phyloP scores from a whole-genome alignment of 1,140 invertebrate species.

The Euura saliciscinereae region DNA sequence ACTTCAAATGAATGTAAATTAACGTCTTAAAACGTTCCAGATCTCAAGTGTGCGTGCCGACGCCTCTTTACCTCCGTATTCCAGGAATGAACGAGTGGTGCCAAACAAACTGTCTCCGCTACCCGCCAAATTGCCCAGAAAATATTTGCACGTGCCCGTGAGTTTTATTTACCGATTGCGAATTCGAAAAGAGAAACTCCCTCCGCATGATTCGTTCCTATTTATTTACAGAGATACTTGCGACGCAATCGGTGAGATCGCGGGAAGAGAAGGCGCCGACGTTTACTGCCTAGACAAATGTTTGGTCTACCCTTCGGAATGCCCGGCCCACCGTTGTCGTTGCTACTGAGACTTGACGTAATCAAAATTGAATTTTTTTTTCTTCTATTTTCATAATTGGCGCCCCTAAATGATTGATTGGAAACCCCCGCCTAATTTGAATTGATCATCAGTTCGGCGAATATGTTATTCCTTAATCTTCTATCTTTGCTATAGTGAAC shows the following conservation, averaged over 20 bases:
- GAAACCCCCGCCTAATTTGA: too few relatives aligned
- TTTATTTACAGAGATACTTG: conserved; percentile 71
- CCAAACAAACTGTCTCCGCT: conserved; percentile 80
- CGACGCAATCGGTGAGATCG: conserved; percentile 77
- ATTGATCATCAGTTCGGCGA: too few relatives aligned
- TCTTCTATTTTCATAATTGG: too few relatives aligned
- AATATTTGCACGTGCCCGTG: conserved; percentile 80
- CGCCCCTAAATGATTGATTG: too few relatives aligned
- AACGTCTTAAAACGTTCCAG: conserved; percentile 33
- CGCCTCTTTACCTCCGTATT: conserved; percentile 64
- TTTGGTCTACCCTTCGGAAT: conserved; percentile 73
- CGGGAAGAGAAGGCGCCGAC: conserved; percentile 73
- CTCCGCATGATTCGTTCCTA: too few relatives aligned
- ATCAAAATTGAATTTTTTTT: too few relatives aligned
- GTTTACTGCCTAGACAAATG: conserved; percentile 85
- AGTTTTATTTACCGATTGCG: conserved; percentile 55
- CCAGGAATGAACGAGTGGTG: conserved; percentile 83
- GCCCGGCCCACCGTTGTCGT: conserved; percentile 73
- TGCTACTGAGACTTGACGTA: conserved; percentile 62
- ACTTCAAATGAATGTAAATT: too few relatives aligned
- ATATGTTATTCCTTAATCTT: conserved; percentile 3
- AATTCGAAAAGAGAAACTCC: not conserved
- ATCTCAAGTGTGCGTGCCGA: conserved; percentile 77
- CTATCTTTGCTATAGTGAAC: conserved; percentile 33
- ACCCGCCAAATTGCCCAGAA: conserved; percentile 82